These are phyloP conservation scores for Hipparchia sbordonii DNA, from an alignment of 2,888 invertebrate genomes.

Conservation along the genomic window DNA sequence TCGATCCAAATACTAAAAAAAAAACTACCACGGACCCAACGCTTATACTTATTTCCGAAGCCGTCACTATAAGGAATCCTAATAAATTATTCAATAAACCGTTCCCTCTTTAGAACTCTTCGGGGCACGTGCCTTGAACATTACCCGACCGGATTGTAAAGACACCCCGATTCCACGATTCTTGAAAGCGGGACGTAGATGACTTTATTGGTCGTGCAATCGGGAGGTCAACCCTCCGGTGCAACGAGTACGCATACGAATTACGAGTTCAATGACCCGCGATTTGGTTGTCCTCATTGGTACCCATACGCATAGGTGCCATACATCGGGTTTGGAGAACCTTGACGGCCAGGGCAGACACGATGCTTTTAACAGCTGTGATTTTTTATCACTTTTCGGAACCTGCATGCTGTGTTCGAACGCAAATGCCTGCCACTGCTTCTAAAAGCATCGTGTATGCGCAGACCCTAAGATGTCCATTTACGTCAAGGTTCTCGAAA, in stretches of 20 bases:
- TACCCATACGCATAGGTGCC: constrained; percentile 46
- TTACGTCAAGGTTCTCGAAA: no score
- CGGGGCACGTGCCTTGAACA: constrained; percentile 43
- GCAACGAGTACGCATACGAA: constrained; percentile 54
- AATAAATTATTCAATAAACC: constrained; percentile 42
- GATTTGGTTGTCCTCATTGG: constrained; percentile 50
- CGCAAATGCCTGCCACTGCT: no score
- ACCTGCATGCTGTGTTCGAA: no score
- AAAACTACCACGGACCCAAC: background rate
- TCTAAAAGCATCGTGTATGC: no score
- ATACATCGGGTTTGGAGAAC: constrained; percentile 36
- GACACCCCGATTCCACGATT: constrained; percentile 43
- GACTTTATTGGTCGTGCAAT: constrained; percentile 42
- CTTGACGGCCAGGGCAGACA: background rate
- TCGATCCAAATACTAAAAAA: background rate
- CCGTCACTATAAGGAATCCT: constrained; percentile 21
- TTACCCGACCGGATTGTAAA: constrained; percentile 39
- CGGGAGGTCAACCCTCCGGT: constrained; percentile 45
- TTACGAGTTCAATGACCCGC: constrained; percentile 66
- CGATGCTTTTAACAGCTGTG: no score
- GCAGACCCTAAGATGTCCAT: no score
- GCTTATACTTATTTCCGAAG: constrained; percentile 2
- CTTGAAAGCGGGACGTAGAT: constrained; percentile 24
- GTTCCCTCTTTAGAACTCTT: constrained; percentile 29
- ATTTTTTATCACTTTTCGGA: no score